Conservation (phyloP, 2,113 vertebrate species). For the Lycocorax pyrrhopterus region DNA sequence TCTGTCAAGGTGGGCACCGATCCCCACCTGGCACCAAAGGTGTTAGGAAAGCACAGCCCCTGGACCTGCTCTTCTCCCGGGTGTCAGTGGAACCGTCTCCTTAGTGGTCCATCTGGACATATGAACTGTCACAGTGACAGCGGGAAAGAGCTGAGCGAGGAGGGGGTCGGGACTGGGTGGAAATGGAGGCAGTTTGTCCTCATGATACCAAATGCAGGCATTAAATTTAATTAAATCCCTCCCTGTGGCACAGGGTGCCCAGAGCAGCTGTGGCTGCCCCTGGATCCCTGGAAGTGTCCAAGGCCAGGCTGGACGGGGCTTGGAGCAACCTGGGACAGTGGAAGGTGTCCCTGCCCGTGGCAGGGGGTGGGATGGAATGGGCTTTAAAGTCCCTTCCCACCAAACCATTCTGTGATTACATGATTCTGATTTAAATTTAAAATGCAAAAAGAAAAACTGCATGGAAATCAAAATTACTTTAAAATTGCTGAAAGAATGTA, state of each 20-base stretch:
- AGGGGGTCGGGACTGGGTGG: neutral
- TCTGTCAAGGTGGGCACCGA: neutral
- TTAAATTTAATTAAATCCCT: too few species aligned
- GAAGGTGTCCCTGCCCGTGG: neutral
- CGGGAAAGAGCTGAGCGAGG: neutral
- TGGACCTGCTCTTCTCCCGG: neutral
- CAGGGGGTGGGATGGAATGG: too few species aligned
- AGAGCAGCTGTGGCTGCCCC: neutral
- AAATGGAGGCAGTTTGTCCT: neutral
- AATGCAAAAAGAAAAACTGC: neutral
- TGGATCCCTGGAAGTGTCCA: neutral
- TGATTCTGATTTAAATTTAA: neutral
- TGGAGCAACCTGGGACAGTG: rapidly evolving
- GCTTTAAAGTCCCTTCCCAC: neutral
- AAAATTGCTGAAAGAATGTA: constrained; percentile 15
- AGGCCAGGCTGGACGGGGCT: rapidly evolving
- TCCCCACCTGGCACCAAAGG: neutral
- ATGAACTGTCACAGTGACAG: neutral
- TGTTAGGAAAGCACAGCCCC: neutral
- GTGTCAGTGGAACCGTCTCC: neutral
- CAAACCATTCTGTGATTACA: neutral
- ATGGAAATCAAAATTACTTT: neutral
- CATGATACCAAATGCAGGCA: neutral
- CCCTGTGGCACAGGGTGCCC: neutral
- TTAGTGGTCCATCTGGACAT: rapidly evolving